Conservation (phyloP, 2,888 invertebrate species). For the Callosobruchus maculatus region DNA sequence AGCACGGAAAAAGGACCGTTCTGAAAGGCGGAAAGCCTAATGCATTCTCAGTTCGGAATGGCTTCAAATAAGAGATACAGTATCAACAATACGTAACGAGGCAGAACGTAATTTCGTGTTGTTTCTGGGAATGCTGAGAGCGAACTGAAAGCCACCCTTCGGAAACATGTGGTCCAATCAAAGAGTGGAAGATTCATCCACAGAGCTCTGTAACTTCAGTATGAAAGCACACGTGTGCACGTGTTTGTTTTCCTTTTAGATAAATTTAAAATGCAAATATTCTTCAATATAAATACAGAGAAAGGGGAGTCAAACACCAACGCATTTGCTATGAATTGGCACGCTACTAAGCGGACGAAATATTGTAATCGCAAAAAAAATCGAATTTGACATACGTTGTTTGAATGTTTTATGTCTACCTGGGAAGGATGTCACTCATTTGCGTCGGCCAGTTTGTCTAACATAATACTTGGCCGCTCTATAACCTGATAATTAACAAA, state of each 20-base stretch:
- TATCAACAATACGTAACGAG: background rate
- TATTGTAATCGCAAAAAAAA: no score
- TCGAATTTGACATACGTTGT: no score
- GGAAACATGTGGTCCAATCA: background rate
- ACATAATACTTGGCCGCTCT: no score
- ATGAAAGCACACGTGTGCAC: background rate
- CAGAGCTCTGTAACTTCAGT: background rate
- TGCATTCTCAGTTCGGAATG: background rate
- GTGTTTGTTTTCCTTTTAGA: background rate
- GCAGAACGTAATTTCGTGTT: background rate
- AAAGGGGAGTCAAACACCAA: no score
- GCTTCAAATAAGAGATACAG: background rate
- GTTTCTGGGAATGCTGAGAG: background rate
- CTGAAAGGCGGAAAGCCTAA: background rate
- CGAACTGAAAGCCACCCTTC: background rate
- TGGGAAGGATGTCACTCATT: no score
- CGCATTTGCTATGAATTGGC: no score
- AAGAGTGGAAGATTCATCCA: background rate
- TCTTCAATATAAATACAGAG: no score
- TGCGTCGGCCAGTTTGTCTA: no score
- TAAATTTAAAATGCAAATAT: no score
- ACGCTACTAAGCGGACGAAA: no score
- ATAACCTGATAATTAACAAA: no score
- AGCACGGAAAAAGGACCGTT: background rate
- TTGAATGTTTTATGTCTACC: no score